Evolutionary conservation across 2,888 invertebrate species (phyloP).

Genomic region (Drosophila colorata): DNA sequence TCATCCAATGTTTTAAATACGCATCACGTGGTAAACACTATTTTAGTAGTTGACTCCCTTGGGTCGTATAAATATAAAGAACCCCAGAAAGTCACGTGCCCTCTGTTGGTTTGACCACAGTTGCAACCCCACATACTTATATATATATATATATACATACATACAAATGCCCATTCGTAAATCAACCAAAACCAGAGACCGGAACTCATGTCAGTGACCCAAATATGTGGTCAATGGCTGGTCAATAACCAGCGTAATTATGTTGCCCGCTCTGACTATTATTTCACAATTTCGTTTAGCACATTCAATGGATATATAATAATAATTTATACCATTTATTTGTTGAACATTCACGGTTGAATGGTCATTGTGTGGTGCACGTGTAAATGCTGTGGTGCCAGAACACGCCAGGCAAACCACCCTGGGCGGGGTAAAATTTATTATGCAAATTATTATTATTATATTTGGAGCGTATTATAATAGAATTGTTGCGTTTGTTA

Average conservation of each 20-base stretch:
- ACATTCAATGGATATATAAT: conserved; percentile 43
- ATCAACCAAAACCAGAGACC: conserved; percentile 44
- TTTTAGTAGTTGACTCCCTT: conserved; percentile 31
- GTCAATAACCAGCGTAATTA: conserved; percentile 47
- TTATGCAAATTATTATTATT: conserved; percentile 52
- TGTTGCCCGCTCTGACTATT: conserved; percentile 18
- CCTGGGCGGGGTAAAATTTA: conserved; percentile 36
- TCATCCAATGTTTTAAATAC: neutral
- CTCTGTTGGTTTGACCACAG: conserved; percentile 13
- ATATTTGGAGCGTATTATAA: conserved; percentile 30
- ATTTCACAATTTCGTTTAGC: conserved; percentile 22
- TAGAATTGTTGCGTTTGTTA: conserved; percentile 17
- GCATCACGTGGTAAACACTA: conserved; percentile 1
- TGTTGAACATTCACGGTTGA: conserved; percentile 51
- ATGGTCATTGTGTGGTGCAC: conserved; percentile 31
- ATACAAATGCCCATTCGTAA: conserved; percentile 23
- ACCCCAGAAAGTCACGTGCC: conserved; percentile 46
- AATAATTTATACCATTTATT: conserved; percentile 61
- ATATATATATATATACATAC: neutral
- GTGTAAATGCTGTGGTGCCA: no score
- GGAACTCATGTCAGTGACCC: conserved; percentile 49
- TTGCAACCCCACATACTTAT: neutral
- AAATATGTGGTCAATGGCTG: conserved; percentile 45
- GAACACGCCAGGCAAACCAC: no score
- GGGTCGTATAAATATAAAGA: conserved; percentile 43